phyloP scores from a whole-genome alignment of 2,113 vertebrate genomes.

The Bos taurus region ARS-UCD2.0 NC_037334.1:35484001-35484500 shows the following conservation, averaged over 20 bases:
- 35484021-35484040: background rate
- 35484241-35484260: background rate
- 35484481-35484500: background rate
- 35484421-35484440: background rate
- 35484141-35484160: background rate
- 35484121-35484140: background rate
- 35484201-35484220: background rate
- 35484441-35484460: background rate
- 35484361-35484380: background rate
- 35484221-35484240: background rate
- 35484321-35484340: background rate
- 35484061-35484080: background rate
- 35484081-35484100: background rate
- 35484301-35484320: background rate
- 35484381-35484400: background rate
- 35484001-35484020: background rate
- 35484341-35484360: background rate
- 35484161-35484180: background rate
- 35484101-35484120: background rate
- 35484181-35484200: background rate
- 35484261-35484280: background rate
- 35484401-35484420: background rate
- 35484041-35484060: background rate
- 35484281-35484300: background rate
- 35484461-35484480: background rate